Conservation (phyloP, 1,140 invertebrate genomes). For the Anadara kagoshimensis region DNA sequence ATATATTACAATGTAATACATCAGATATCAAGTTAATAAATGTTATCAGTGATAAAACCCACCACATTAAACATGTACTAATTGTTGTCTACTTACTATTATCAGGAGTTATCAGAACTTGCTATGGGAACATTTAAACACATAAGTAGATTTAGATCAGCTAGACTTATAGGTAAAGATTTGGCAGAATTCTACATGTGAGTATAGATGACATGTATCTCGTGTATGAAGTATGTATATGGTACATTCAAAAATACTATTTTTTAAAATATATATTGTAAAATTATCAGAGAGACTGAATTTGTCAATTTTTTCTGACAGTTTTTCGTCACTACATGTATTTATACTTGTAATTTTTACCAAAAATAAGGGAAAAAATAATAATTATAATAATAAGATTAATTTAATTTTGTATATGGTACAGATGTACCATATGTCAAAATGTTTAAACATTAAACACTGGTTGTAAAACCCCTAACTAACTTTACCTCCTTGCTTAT, state of each 20-base stretch:
- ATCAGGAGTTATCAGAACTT: constrained; percentile 90
- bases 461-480: too few relatives aligned
- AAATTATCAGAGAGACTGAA: neutral
- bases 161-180: constrained; percentile 90
- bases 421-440: too few relatives aligned
- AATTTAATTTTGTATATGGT: too few relatives aligned
- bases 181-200: constrained; percentile 91
- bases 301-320: neutral
- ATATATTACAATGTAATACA: too few relatives aligned
- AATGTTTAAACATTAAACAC: too few relatives aligned
- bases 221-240: neutral
- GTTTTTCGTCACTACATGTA: neutral
- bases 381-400: neutral
- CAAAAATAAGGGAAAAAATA: neutral
- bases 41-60: too few relatives aligned
- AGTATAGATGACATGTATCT: constrained; percentile 38
- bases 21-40: too few relatives aligned
- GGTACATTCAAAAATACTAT: neutral
- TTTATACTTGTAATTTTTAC: neutral
- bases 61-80: too few relatives aligned
- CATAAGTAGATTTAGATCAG: constrained; percentile 88
- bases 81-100: constrained; percentile 7
- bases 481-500: too few relatives aligned
- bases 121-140: constrained; percentile 98
- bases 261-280: neutral